Percentiles rank a stretch among this genome's conserved stretches.
Evolutionary conservation across 92 coral and sea anemone species (phyloP).

Genomic region (Bergia sp.): DNA sequence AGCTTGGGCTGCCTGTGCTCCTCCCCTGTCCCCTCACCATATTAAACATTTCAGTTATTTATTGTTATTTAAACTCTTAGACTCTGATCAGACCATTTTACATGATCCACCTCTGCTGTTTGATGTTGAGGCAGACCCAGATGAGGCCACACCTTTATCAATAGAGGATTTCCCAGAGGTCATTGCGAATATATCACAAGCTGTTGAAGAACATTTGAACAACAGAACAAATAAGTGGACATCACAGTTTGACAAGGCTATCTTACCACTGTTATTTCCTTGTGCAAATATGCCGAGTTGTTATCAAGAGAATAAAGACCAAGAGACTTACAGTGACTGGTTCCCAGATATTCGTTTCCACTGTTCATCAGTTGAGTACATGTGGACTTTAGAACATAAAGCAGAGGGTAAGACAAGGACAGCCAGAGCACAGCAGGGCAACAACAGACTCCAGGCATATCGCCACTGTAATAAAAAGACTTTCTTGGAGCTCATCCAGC

Average conservation of each 20-base stretch:
- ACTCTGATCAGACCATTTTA: slow-evolving; percentile 44
- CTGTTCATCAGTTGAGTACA: slow-evolving; percentile 23
- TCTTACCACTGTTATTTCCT: slow-evolving; percentile 79
- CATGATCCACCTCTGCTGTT: slow-evolving; percentile 84
- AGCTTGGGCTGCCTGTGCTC: no score
- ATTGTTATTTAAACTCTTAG: slow-evolving; percentile 46
- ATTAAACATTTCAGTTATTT: no score
- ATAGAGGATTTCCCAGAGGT: slow-evolving; percentile 60
- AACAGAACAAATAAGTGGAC: slow-evolving; percentile 84
- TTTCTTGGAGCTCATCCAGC: slow-evolving; percentile 19
- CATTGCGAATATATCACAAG: slow-evolving; percentile 61
- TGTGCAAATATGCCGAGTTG: slow-evolving; percentile 82
- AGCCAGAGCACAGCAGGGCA: background rate
- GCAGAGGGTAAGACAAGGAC: background rate
- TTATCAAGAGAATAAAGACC: slow-evolving; percentile 57
- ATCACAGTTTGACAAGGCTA: slow-evolving; percentile 87
- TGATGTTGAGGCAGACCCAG: slow-evolving; percentile 80
- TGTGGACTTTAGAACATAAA: slow-evolving; percentile 3
- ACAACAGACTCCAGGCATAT: background rate
- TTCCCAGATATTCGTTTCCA: slow-evolving; percentile 40
- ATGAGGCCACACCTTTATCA: slow-evolving; percentile 72
- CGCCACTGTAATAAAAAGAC: slow-evolving; percentile 6
- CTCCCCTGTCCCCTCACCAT: no score
- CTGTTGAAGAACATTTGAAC: slow-evolving; percentile 66
- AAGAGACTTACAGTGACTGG: slow-evolving; percentile 67